These are phyloP conservation scores for Apaloderma vittatum DNA, from an alignment of 2,113 vertebrate genomes.

Conservation along the genomic window DNA sequence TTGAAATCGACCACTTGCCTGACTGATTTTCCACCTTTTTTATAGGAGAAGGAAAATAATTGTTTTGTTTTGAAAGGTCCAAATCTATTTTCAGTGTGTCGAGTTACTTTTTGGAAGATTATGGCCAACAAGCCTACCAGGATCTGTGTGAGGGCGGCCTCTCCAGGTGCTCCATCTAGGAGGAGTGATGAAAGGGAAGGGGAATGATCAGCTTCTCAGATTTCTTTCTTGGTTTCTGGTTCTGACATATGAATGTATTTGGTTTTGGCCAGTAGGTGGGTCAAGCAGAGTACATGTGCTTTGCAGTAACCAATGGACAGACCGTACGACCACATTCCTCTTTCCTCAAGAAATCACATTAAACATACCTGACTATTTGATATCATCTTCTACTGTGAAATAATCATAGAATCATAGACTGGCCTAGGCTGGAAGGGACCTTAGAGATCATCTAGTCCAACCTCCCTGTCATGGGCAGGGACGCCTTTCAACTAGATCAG, in stretches of 20 bases:
- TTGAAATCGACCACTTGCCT: background rate
- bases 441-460: no score
- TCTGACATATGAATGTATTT: background rate
- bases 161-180: background rate
- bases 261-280: background rate
- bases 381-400: background rate
- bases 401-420: no score
- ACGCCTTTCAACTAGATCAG: no score
- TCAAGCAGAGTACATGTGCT: background rate
- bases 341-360: background rate
- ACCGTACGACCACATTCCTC: background rate
- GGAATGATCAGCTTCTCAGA: background rate
- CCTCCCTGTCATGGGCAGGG: no score
- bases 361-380: background rate
- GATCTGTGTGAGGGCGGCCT: background rate
- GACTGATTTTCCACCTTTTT: background rate
- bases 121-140: background rate
- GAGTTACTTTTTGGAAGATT: background rate
- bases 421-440: no score
- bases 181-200: background rate
- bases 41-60: background rate
- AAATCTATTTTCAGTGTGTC: background rate
- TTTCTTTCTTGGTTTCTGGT: background rate
- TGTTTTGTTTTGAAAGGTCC: background rate
- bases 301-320: rapidly evolving